phyloP scores from a whole-genome alignment of 2,113 vertebrate genomes.

The Ivindomyrus marchei region DNA sequence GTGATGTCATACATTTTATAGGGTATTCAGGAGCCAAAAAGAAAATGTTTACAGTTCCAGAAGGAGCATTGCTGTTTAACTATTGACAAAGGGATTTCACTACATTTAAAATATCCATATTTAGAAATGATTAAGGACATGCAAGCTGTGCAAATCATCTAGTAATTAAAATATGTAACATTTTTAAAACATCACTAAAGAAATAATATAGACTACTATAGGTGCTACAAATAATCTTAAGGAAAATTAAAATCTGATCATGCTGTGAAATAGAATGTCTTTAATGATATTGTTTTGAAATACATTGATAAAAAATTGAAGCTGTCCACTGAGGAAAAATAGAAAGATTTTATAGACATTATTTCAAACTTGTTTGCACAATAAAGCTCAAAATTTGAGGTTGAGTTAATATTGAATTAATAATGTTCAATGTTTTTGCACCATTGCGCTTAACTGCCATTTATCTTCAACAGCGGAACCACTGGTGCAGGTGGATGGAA shows the following conservation, averaged over 20 bases:
- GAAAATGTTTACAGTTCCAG: neutral
- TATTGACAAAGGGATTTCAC: neutral
- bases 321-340: neutral
- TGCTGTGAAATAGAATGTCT: neutral
- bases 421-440: neutral
- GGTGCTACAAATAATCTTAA: neutral
- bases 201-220: neutral
- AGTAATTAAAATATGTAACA: neutral
- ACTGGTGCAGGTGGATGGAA: constrained; percentile 87
- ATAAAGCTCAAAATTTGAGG: neutral
- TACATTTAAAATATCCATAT: neutral
- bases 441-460: neutral
- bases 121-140: neutral
- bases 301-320: neutral
- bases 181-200: neutral
- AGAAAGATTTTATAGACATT: neutral
- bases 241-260: neutral
- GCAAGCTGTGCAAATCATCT: neutral
- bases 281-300: neutral
- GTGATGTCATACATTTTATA: neutral
- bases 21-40: neutral
- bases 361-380: neutral
- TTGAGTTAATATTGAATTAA: neutral
- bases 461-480: constrained; percentile 72
- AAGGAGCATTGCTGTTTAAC: neutral